phyloP scores from a whole-genome alignment of 2,888 invertebrate species.

The Pristionchus exspectatus region DNA sequence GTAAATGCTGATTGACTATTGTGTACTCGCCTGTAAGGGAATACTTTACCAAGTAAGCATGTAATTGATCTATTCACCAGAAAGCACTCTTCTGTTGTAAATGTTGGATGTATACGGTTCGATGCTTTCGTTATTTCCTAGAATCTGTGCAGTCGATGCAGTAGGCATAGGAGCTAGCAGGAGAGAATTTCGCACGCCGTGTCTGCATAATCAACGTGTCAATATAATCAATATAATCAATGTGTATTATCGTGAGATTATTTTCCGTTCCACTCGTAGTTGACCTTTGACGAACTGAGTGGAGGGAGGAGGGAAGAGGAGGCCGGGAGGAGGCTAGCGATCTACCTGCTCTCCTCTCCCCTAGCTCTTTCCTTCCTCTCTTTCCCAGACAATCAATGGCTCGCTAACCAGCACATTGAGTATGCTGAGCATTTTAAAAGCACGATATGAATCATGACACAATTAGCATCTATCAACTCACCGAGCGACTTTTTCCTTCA shows the following conservation, averaged over 20 bases:
- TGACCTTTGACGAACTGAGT: too few relatives aligned
- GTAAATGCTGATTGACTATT: slow-evolving; percentile 95
- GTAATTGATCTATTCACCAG: slow-evolving; percentile 83
- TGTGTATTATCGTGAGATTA: too few relatives aligned
- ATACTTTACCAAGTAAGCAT: neutral
- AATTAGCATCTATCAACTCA: slow-evolving; percentile 70
- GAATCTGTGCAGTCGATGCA: slow-evolving; percentile 97
- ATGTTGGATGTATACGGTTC: slow-evolving; percentile 99
- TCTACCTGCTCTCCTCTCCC: too few relatives aligned
- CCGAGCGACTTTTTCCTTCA: slow-evolving; percentile 90
- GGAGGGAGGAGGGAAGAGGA: too few relatives aligned
- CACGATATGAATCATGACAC: too few relatives aligned
- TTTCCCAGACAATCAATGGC: too few relatives aligned
- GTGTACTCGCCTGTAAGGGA: slow-evolving; percentile 80
- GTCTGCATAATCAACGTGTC: slow-evolving; percentile 76
- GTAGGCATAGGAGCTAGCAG: slow-evolving; percentile 98
- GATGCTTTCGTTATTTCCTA: slow-evolving; percentile 98
- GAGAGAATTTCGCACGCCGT: slow-evolving; percentile 94
- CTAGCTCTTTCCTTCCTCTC: too few relatives aligned
- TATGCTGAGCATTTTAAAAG: too few relatives aligned
- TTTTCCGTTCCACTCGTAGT: neutral
- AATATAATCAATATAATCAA: too few relatives aligned
- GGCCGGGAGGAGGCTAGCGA: too few relatives aligned
- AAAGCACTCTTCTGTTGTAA: slow-evolving; percentile 92
- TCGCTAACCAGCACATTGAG: too few relatives aligned